Conservation (phyloP, 2,797 vertebrate genomes). For the Crypturellus tataupa region DNA sequence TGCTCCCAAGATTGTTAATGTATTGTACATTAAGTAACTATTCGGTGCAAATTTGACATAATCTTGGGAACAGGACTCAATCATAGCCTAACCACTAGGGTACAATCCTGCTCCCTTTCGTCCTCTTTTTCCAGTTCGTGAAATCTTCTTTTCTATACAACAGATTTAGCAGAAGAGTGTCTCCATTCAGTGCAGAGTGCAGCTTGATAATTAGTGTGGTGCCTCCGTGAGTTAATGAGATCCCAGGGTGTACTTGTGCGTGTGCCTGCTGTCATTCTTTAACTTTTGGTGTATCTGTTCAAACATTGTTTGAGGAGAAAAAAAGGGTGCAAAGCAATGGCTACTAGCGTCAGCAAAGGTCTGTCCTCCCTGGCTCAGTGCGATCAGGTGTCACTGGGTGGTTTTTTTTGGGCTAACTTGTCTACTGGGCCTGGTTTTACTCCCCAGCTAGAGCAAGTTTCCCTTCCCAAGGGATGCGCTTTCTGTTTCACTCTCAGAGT, state of each 20-base stretch:
- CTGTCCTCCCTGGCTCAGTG: background rate
- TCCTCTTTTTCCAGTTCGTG: background rate
- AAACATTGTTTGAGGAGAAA: background rate
- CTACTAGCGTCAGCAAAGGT: background rate
- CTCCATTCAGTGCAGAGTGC: rapidly evolving
- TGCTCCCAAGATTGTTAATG: constrained; percentile 3
- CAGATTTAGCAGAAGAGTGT: background rate
- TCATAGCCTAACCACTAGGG: background rate
- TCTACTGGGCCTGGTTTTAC: background rate
- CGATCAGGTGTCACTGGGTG: rapidly evolving
- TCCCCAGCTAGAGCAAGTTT: background rate
- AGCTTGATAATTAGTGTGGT: background rate
- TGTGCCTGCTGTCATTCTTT: background rate
- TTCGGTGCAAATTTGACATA: constrained; percentile 39
- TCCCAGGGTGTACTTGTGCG: background rate
- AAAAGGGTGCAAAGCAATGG: background rate
- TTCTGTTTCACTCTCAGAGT: background rate
- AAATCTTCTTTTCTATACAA: background rate
- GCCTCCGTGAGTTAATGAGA: background rate
- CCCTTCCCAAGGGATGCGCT: background rate
- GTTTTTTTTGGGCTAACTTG: background rate
- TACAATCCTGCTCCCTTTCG: background rate
- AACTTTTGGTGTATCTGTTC: background rate
- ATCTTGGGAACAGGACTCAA: constrained; percentile 13
- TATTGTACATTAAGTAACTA: constrained; percentile 22